Evolutionary conservation across 2,113 vertebrate species (phyloP), one percentile per base, ranked within the genome.

Genomic region (Otis tarda): DNA sequence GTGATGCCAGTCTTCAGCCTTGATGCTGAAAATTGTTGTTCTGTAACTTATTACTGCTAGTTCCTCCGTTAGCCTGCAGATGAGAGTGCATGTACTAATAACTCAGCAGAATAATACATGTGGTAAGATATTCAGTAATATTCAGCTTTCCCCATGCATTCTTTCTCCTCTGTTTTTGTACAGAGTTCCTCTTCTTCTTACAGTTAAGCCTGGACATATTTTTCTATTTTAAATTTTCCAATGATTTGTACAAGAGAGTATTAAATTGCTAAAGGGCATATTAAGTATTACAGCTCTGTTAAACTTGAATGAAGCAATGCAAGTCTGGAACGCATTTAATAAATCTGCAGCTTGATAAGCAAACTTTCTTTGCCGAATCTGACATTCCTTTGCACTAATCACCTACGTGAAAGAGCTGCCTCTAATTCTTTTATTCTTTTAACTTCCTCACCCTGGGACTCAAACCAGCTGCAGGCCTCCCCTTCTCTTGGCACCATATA

Each of bases 201-300:
- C 60, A 86, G 82, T 90, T 96, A 97, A 96, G 92, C 93, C 94
- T 85, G 86, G 64, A 94, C 68, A 80, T 93, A 87, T 89, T 91
- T 97, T 97, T 94, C 95, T 94, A 88, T 93, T 95, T 96, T 97
- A 95, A 95, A 94, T 90, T 92, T 97, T 96, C 93, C 96, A 94
- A 33, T 94, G 96, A 94, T 96, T 95, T 92, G 91, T 95, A 96
- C 94, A 94, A 87, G 80, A 93, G 59, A 93, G 96, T 91, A 91
- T 94, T 95, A 95, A 86, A 80, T 84, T 85, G 89, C 81, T 90
- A 78, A 60, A 79, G 79, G 90, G 93, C 63, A 45, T 91, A 88
- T 93, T 93, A 96, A 94, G 90, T 80, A 84, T 80, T 77, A 91
- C 92, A 79, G 84, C 39, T 76, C 86, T 90, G 81, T 69, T 94